These are phyloP conservation scores for Meteorus sp. DNA, from an alignment of 1,140 invertebrate genomes.

Conservation along the genomic window DNA sequence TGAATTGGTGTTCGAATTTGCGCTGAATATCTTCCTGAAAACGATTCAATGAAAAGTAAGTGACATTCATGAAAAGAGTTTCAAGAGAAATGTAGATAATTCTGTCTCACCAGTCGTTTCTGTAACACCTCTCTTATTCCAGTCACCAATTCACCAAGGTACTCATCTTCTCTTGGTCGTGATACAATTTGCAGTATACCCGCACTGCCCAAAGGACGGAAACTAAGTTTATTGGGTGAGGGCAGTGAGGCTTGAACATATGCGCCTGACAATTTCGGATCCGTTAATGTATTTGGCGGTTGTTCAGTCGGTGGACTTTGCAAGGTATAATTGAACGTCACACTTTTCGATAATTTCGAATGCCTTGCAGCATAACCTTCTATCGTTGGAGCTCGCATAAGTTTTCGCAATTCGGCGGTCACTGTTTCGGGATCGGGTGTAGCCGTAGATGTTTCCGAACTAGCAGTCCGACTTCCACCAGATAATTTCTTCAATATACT, in stretches of 20 bases:
- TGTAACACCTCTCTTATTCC: constrained; percentile 79
- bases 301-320: constrained; percentile 70
- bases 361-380: constrained; percentile 85
- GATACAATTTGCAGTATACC: constrained; percentile 43
- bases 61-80: neutral
- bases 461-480: constrained; percentile 61
- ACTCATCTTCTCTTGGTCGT: constrained; percentile 66
- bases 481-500: constrained; percentile 84
- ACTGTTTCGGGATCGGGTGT: constrained; percentile 51
- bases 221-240: constrained; percentile 53
- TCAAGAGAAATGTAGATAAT: constrained; percentile 7
- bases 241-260: constrained; percentile 46
- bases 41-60: neutral
- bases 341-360: constrained; percentile 84
- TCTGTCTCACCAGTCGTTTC: constrained; percentile 54
- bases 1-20: constrained; percentile 65
- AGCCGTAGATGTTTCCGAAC: constrained; percentile 49
- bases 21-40: constrained; percentile 60
- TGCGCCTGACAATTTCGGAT: constrained; percentile 33
- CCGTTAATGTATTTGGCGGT: constrained; percentile 34
- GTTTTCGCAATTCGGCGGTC: constrained; percentile 64
- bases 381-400: constrained; percentile 78
- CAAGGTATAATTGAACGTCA: constrained; percentile 84
- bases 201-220: constrained; percentile 54
- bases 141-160: constrained; percentile 72